Evolutionary conservation across 64 coral and sea anemone genomes (phyloP).

Genomic region (Actinia equina): DNA sequence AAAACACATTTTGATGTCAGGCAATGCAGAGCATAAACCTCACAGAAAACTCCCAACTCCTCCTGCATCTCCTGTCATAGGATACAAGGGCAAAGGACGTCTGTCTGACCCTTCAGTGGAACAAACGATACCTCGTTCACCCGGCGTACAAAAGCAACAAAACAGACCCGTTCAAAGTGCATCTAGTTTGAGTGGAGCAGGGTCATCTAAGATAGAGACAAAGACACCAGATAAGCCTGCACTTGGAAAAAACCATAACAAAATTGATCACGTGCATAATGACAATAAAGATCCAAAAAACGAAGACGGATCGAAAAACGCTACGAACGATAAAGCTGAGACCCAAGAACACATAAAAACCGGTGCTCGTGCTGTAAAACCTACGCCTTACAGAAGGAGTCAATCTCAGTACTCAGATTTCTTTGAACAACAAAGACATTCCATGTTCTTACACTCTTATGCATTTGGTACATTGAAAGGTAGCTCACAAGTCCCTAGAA

Average conservation of each 20-base stretch:
- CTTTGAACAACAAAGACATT: conserved; percentile 71
- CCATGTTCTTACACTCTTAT: conserved; percentile 62
- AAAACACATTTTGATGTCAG: background rate
- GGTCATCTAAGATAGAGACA: background rate
- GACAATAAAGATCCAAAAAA: background rate
- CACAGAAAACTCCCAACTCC: conserved; percentile 74
- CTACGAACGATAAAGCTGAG: background rate
- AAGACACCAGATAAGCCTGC: background rate
- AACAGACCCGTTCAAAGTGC: background rate
- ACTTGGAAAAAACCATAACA: background rate
- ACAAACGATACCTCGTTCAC: background rate
- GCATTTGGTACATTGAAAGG: conserved; percentile 9
- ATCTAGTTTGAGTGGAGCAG: background rate
- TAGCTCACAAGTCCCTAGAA: background rate
- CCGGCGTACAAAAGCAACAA: background rate
- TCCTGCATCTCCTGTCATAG: conserved; percentile 54
- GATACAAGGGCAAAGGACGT: background rate
- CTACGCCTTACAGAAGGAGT: conserved; percentile 6
- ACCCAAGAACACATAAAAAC: background rate
- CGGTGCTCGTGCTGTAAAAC: background rate
- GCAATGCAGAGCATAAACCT: conserved; percentile 18
- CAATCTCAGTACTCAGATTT: conserved; percentile 34
- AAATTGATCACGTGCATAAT: background rate
- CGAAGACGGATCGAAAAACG: background rate
- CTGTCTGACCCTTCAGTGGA: too few relatives aligned